phyloP scores from a whole-genome alignment of 2,113 vertebrate species.

The Motacilla tschutschensis region DNA sequence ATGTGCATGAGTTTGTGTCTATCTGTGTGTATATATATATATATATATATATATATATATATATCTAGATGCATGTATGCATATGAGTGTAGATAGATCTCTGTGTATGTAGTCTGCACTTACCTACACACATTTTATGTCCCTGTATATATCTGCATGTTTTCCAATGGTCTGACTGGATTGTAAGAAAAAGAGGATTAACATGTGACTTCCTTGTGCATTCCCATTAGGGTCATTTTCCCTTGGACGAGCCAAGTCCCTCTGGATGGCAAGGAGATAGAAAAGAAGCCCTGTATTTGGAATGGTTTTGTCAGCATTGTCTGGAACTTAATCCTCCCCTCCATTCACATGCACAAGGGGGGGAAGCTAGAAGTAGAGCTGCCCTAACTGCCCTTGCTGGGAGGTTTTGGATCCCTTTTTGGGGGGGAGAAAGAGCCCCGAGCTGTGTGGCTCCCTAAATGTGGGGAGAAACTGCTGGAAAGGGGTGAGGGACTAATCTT shows the following conservation, averaged over 20 bases:
- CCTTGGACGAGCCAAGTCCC: rapidly evolving
- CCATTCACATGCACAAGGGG: rapidly evolving
- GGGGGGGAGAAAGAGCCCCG: rapidly evolving
- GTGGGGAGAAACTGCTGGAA: background rate
- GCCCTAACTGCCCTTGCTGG: background rate
- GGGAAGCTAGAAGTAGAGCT: background rate
- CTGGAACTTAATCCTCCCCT: background rate
- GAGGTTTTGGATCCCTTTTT: background rate
- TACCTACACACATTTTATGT: background rate
- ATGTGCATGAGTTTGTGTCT: background rate
- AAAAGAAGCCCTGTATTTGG: background rate
- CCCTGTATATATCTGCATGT: rapidly evolving
- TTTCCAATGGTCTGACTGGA: background rate
- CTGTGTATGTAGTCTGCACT: background rate
- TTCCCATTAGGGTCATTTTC: background rate
- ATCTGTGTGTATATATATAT: background rate
- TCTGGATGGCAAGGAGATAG: background rate
- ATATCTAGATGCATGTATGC: background rate
- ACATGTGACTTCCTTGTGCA: rapidly evolving
- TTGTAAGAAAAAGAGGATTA: background rate
- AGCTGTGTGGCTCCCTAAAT: background rate
- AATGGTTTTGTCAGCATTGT: background rate
- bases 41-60: too few species aligned
- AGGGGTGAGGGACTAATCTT: background rate
- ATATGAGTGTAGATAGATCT: rapidly evolving